A percentile compares a stretch with the other conserved stretches of the same genome.
Evolutionary conservation across 2,888 invertebrate genomes (phyloP).

Genomic region (Meloe dianella): DNA sequence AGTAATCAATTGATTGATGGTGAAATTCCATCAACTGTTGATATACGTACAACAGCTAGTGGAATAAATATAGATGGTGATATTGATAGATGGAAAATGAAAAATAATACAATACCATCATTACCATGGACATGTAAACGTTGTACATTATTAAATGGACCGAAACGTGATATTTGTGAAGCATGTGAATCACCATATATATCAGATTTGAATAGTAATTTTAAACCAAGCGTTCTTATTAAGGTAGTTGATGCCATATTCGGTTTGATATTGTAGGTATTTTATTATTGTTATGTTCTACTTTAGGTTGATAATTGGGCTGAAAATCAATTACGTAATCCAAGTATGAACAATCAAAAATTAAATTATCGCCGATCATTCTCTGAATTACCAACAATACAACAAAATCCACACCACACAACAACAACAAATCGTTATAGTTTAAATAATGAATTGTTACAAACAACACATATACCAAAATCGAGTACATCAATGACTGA

Average conservation of each 20-base stretch:
- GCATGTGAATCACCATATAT: conserved; percentile 73
- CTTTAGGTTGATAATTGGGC: conserved; percentile 59
- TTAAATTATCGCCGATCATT: conserved; percentile 61
- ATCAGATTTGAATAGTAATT: conserved; percentile 57
- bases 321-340: conserved; percentile 56
- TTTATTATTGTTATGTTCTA: conserved; percentile 42
- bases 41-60: conserved; percentile 56
- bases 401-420: conserved; percentile 49
- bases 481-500: conserved; percentile 58
- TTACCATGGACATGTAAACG: conserved; percentile 71
- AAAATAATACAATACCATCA: conserved; percentile 36
- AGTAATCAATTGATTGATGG: conserved; percentile 50
- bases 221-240: conserved; percentile 59
- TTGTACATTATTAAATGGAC: conserved; percentile 78
- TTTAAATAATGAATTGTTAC: conserved; percentile 51
- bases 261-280: conserved; percentile 15
- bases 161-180: conserved; percentile 71
- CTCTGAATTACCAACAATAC: conserved; percentile 58
- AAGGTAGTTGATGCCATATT: too few relatives aligned
- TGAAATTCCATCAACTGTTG: conserved; percentile 47
- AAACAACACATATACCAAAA: conserved; percentile 51
- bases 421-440: conserved; percentile 53
- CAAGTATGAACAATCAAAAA: conserved; percentile 48
- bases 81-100: conserved; percentile 53
- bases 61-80: conserved; percentile 52